Conservation (phyloP, 2,888 invertebrate species). For the Acrobasis repandana region DNA sequence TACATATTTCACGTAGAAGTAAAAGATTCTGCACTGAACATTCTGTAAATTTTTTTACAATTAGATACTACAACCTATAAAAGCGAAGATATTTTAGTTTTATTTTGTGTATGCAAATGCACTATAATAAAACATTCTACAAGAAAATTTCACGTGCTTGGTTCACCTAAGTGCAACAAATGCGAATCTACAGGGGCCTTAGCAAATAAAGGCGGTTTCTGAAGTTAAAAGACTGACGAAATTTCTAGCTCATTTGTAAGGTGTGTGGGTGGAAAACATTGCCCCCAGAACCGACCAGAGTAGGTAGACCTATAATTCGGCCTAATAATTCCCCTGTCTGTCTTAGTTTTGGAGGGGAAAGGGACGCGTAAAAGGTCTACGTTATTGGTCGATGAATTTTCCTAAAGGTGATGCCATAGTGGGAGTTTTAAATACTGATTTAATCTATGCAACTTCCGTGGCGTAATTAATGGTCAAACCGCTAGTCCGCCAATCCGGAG, state of each 20-base stretch:
- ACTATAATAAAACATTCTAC: neutral
- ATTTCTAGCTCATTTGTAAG: conserved; percentile 40
- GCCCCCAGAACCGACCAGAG: conserved; percentile 51
- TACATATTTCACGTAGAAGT: too few species aligned
- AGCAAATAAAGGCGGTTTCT: conserved; percentile 18
- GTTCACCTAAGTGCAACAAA: conserved; percentile 10
- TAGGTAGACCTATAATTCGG: conserved; percentile 36
- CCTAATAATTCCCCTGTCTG: conserved; percentile 19
- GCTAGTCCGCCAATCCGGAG: too few species aligned
- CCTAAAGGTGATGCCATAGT: neutral
- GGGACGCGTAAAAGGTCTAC: conserved; percentile 45
- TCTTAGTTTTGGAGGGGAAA: neutral
- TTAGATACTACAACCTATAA: too few species aligned
- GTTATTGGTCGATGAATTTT: neutral
- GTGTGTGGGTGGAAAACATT: conserved; percentile 60
- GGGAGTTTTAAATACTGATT: neutral
- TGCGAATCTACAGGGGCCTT: conserved; percentile 11
- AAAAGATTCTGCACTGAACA: too few species aligned
- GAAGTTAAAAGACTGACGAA: conserved; percentile 30
- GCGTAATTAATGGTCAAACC: too few species aligned
- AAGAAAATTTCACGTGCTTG: neutral
- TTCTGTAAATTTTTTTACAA: too few species aligned
- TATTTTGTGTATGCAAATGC: neutral
- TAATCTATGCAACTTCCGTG: too few species aligned
- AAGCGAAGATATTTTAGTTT: neutral